These are phyloP conservation scores for Orthonevra nobilis DNA, from an alignment of 2,888 invertebrate species.

Conservation along the genomic window DNA sequence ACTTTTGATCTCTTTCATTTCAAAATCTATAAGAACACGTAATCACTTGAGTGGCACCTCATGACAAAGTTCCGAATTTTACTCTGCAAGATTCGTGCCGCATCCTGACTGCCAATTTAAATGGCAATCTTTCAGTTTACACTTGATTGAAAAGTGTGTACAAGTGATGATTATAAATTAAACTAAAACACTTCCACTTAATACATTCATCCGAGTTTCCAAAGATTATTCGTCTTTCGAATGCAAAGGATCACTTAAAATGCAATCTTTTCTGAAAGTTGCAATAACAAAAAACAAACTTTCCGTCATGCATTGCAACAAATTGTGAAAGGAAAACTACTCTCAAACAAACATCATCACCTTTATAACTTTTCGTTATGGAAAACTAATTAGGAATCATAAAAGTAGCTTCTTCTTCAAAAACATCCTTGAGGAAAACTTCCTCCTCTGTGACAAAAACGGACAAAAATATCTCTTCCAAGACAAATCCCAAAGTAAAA, in stretches of 20 bases:
- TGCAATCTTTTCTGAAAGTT: slow-evolving; percentile 32
- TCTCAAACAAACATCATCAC: slow-evolving; percentile 25
- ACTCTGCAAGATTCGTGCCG: no score
- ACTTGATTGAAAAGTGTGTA: no score
- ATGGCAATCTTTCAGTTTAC: no score
- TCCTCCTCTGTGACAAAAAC: slow-evolving; percentile 6
- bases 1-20: no score
- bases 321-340: slow-evolving; percentile 20
- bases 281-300: slow-evolving; percentile 34
- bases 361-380: slow-evolving; percentile 15
- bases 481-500: not conserved
- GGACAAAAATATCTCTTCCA: not conserved
- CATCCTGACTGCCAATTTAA: no score
- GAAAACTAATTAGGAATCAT: slow-evolving; percentile 61
- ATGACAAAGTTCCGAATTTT: no score
- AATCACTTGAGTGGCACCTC: no score
- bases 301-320: slow-evolving; percentile 52
- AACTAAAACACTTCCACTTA: no score
- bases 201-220: not conserved
- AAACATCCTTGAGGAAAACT: slow-evolving; percentile 35
- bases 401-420: slow-evolving; percentile 34
- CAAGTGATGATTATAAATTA: no score
- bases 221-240: not conserved
- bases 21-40: no score
- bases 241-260: slow-evolving; percentile 10